Evolutionary conservation across 2,113 vertebrate genomes (phyloP).

Genomic region (Prionailurus viverrinus): DNA sequence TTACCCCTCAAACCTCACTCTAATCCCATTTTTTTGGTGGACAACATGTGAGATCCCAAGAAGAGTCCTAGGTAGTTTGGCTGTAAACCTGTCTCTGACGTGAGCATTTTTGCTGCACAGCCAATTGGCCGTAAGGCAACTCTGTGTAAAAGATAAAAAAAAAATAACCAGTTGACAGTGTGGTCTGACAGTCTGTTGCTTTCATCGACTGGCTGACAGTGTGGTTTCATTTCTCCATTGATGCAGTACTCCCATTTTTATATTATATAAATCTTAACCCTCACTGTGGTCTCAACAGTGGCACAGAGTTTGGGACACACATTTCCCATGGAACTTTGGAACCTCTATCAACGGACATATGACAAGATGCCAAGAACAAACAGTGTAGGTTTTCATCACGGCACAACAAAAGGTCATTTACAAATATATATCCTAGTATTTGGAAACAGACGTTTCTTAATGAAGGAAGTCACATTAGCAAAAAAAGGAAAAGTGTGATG

Average conservation of each 20-base stretch:
- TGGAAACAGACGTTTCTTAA: background rate
- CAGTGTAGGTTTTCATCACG: background rate
- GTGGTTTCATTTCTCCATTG: background rate
- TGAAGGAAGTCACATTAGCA: background rate
- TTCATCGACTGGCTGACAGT: background rate
- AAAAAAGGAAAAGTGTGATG: background rate
- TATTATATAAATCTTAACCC: background rate
- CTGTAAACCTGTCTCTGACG: background rate
- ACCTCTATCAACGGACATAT: background rate
- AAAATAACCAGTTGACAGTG: background rate
- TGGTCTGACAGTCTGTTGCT: background rate
- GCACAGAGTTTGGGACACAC: background rate
- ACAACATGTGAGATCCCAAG: background rate
- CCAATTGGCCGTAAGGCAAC: background rate
- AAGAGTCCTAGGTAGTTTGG: background rate
- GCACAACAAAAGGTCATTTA: background rate
- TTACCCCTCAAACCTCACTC: background rate
- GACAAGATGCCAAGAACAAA: background rate
- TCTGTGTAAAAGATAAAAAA: background rate
- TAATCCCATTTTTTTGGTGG: background rate
- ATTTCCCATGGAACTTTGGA: background rate
- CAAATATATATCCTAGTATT: background rate
- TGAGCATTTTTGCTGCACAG: background rate
- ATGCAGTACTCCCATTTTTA: background rate
- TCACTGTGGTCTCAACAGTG: background rate